phyloP scores from a whole-genome alignment of 2,113 vertebrate genomes.

The Salvelinus fontinalis region DNA sequence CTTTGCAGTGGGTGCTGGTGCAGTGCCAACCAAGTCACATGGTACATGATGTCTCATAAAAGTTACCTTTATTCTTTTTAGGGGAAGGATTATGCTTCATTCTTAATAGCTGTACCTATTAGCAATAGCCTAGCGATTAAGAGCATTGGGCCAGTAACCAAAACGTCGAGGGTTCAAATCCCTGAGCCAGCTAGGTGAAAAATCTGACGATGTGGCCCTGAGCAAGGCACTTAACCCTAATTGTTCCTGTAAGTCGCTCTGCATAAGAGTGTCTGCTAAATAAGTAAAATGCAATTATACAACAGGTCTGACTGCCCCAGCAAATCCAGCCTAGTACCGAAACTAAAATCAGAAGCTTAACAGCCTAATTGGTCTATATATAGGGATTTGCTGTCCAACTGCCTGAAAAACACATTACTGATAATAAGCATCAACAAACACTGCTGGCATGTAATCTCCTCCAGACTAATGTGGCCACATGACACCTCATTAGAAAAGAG shows the following conservation, averaged over 20 bases:
- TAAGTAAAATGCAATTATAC: no score
- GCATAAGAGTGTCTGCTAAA: no score
- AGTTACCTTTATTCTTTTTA: constrained; percentile 58
- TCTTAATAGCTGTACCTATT: constrained; percentile 11
- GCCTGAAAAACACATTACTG: constrained; percentile 19
- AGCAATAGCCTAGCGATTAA: neutral
- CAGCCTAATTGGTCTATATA: neutral
- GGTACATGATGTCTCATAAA: constrained; percentile 57
- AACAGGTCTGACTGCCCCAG: constrained; percentile 11
- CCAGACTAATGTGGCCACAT: neutral
- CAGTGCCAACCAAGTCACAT: constrained; percentile 43
- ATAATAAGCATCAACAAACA: constrained; percentile 21
- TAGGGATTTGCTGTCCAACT: constrained; percentile 4
- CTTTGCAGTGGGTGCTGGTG: constrained; percentile 51
- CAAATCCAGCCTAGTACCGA: constrained; percentile 17
- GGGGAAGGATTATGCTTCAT: constrained; percentile 50
- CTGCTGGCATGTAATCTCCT: neutral
- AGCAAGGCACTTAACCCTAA: no score
- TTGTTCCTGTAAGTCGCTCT: no score
- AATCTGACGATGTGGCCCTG: no score
- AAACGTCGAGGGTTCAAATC: no score
- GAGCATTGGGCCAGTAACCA: no score
- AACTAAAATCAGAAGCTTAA: constrained; percentile 42
- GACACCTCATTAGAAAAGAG: neutral
- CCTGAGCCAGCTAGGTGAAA: no score